Evolutionary conservation across 2,888 invertebrate species (phyloP).

Genomic region (Leucophenga maculata): DNA sequence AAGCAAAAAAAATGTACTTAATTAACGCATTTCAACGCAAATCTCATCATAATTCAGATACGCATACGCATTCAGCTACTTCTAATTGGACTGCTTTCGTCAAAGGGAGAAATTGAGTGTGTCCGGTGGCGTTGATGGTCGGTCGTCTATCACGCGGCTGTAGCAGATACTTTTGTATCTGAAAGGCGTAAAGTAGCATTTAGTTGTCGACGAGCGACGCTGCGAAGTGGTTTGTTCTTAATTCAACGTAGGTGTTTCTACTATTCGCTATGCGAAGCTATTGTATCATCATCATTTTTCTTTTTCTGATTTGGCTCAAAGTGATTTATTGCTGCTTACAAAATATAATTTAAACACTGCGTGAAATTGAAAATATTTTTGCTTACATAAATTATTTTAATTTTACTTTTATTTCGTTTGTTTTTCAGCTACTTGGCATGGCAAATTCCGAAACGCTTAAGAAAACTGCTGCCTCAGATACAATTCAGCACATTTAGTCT

Average conservation of each 20-base stretch:
- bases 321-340: conserved; percentile 20
- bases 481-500: neutral
- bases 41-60: conserved; percentile 20
- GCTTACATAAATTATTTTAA: neutral
- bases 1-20: neutral
- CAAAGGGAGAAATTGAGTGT: conserved; percentile 24
- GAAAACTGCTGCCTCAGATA: neutral
- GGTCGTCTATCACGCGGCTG: neutral
- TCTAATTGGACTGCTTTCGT: conserved; percentile 23
- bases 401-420: neutral
- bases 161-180: conserved; percentile 2
- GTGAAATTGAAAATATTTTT: neutral
- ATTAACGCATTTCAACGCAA: conserved; percentile 17
- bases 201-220: conserved; percentile 2
- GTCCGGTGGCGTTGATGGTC: conserved; percentile 11
- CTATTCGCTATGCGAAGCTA: neutral
- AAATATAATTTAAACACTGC: conserved; percentile 10
- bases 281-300: neutral
- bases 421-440: conserved; percentile 17
- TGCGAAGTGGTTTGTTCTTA: conserved; percentile 6
- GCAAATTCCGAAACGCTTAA: neutral
- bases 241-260: conserved; percentile 8
- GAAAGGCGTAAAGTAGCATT: neutral
- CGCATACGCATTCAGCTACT: conserved; percentile 1
- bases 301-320: neutral